Evolutionary conservation across 1,140 invertebrate species (phyloP).

Genomic region (Anoplolepis gracilipes): DNA sequence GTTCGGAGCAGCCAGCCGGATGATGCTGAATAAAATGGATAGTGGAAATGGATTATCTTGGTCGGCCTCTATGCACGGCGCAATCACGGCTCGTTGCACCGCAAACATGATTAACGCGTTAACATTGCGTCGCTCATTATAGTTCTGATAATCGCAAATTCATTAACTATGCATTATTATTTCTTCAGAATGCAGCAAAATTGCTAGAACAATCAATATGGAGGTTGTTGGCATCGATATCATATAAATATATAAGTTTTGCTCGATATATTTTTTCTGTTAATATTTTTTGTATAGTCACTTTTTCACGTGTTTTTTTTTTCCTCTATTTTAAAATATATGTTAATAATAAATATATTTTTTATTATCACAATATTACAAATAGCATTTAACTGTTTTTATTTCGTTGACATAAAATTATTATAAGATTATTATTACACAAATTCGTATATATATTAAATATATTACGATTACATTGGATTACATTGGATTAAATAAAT

Average conservation of each 20-base stretch:
- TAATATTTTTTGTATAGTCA: too few species aligned
- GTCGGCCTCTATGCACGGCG: constrained; percentile 6
- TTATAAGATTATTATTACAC: background rate
- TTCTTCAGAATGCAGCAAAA: constrained; percentile 18
- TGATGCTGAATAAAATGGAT: constrained; percentile 55
- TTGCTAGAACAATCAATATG: constrained; percentile 22
- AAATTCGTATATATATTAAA: background rate
- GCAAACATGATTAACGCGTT: constrained; percentile 47
- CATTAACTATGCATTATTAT: constrained; percentile 38
- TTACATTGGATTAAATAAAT: constrained; percentile 2
- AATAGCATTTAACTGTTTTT: background rate
- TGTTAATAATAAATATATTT: background rate
- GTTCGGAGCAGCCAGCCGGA: constrained; percentile 35
- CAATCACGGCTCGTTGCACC: constrained; percentile 27
- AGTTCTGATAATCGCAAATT: constrained; percentile 32
- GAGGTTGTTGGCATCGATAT: background rate
- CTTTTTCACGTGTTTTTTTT: too few species aligned
- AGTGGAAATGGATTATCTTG: constrained; percentile 58
- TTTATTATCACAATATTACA: background rate
- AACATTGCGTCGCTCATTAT: constrained; percentile 45
- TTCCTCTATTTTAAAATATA: too few species aligned
- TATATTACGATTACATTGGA: background rate
- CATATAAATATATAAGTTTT: background rate
- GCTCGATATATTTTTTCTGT: too few species aligned
- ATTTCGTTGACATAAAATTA: background rate